Conservation (phyloP, 2,113 vertebrate genomes). For the Stercorarius parasiticus region DNA sequence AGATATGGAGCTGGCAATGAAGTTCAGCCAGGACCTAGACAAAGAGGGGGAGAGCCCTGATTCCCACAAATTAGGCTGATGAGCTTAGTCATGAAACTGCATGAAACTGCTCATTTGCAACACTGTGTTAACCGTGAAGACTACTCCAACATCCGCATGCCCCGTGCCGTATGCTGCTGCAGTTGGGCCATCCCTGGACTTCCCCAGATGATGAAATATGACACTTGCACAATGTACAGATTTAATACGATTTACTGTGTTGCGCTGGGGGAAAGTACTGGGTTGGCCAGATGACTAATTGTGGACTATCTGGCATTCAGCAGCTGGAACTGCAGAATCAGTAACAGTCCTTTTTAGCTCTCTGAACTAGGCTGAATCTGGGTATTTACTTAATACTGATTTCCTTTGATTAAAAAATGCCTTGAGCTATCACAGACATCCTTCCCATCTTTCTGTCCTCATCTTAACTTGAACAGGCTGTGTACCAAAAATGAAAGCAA, state of each 20-base stretch:
- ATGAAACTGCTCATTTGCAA: neutral
- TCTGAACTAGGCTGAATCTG: neutral
- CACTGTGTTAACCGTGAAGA: accelerated
- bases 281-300: neutral
- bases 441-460: neutral
- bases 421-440: neutral
- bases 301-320: neutral
- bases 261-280: neutral
- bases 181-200: accelerated
- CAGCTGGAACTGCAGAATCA: neutral
- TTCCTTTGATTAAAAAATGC: neutral
- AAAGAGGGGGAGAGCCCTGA: neutral
- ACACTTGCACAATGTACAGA: neutral
- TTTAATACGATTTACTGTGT: neutral
- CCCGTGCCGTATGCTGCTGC: accelerated
- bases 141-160: no score
- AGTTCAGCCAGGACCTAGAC: neutral
- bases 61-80: neutral
- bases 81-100: neutral
- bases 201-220: neutral
- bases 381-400: neutral
- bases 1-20: neutral
- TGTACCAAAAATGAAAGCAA: neutral
- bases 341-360: neutral
- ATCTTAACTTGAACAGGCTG: neutral